Conservation (phyloP, 2,113 vertebrate genomes). For the Enhydra lutris region DNA sequence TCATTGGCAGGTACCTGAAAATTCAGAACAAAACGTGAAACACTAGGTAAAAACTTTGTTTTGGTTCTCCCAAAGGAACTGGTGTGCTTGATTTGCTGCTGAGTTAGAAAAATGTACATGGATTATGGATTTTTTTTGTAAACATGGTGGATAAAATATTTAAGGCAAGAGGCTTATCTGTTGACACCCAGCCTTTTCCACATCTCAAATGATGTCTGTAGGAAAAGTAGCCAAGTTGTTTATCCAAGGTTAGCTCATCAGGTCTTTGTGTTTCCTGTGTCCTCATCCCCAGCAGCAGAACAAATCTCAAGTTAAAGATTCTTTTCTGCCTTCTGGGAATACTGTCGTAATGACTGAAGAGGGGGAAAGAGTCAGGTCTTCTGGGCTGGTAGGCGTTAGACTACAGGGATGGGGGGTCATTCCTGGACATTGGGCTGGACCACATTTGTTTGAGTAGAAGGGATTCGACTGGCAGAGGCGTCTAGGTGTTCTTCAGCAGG, state of each 20-base stretch:
- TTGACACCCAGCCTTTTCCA: neutral
- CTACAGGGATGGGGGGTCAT: neutral
- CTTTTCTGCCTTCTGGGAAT: neutral
- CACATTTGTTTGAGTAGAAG: neutral
- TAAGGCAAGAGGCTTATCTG: neutral
- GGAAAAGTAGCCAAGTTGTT: neutral
- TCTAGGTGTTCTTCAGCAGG: neutral
- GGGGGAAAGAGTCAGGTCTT: neutral
- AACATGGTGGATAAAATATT: neutral
- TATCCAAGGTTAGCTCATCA: neutral
- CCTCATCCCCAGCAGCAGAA: neutral
- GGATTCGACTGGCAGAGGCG: neutral
- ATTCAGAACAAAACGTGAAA: neutral
- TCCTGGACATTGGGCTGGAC: neutral
- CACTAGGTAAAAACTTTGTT: neutral
- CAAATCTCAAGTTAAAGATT: neutral
- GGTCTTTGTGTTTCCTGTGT: no score
- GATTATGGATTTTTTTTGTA: neutral
- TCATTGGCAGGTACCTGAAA: neutral
- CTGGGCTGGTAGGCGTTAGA: neutral
- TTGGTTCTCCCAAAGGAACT: neutral
- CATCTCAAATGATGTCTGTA: neutral
- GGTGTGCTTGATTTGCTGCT: neutral
- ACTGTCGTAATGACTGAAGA: neutral
- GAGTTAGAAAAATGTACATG: neutral